Evolutionary conservation across 1,140 invertebrate species (phyloP).

Genomic region (Lordiphosa mommai): DNA sequence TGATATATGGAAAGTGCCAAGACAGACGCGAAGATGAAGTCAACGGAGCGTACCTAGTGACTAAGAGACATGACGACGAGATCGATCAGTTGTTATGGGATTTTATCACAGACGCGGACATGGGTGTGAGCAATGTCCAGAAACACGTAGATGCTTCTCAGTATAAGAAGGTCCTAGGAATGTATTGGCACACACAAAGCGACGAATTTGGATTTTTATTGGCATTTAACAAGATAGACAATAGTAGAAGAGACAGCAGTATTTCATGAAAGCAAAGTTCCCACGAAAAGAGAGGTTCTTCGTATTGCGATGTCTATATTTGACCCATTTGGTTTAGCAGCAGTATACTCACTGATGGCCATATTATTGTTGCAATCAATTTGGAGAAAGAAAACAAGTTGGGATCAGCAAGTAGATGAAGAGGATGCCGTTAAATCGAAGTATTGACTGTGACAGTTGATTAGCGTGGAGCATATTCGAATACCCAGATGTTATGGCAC

Average conservation of each 20-base stretch:
- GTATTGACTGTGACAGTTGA: neutral
- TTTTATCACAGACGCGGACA: neutral
- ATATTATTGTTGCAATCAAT: neutral
- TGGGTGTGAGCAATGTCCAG: neutral
- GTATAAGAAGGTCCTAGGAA: neutral
- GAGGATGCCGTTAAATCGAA: neutral
- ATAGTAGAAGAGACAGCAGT: too few relatives aligned
- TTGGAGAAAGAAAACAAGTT: neutral
- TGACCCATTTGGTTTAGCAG: too few relatives aligned
- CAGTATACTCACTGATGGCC: neutral
- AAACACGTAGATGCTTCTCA: neutral
- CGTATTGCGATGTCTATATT: too few relatives aligned
- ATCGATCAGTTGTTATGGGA: neutral
- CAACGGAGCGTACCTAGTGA: too few relatives aligned
- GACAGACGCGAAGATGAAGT: neutral
- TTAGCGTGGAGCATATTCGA: neutral
- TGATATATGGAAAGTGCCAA: neutral
- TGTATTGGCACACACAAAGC: neutral
- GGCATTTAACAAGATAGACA: neutral
- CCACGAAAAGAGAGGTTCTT: too few relatives aligned
- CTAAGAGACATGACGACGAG: neutral
- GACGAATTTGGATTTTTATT: neutral
- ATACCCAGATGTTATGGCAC: too few relatives aligned
- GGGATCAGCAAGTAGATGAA: neutral
- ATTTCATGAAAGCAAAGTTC: too few relatives aligned